These are phyloP conservation scores for Remorina albescens DNA, from an alignment of 2,797 vertebrate genomes.

Conservation along the genomic window DNA sequence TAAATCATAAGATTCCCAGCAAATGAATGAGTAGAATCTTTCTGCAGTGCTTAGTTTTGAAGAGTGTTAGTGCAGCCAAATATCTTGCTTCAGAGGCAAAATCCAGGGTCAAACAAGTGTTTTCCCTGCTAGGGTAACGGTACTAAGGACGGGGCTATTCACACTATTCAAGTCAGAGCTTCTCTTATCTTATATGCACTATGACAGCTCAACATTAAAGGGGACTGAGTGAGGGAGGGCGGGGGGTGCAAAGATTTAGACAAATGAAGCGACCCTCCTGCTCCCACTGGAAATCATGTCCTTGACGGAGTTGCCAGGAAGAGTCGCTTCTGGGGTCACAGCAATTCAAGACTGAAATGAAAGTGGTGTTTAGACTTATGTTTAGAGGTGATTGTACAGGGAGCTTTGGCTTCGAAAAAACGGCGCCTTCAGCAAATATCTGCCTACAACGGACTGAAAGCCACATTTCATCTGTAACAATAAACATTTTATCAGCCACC, in stretches of 20 bases:
- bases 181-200: slow-evolving; percentile 16
- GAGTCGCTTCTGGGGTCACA: background rate
- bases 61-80: background rate
- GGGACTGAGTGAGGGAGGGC: background rate
- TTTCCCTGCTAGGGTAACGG: background rate
- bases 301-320: background rate
- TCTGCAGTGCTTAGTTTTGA: too few relatives aligned
- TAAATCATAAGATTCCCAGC: too few relatives aligned
- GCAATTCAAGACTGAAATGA: slow-evolving; percentile 15
- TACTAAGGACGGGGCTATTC: background rate
- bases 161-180: background rate
- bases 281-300: slow-evolving; percentile 3
- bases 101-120: background rate
- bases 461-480: slow-evolving; percentile 43
- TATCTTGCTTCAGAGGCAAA: slow-evolving; percentile 6
- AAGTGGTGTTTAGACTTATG: slow-evolving; percentile 24
- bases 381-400: slow-evolving; percentile 14
- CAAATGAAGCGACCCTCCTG: background rate
- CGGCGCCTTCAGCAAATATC: slow-evolving; percentile 20
- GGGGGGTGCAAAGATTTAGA: background rate
- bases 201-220: background rate
- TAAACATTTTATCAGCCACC: slow-evolving; percentile 47
- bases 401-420: slow-evolving; percentile 8
- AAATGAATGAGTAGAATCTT: too few relatives aligned
- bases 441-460: slow-evolving; percentile 19